Base-by-base conservation (phyloP, 2,797 vertebrate genomes). In the Scolopax rusticola region DNA sequence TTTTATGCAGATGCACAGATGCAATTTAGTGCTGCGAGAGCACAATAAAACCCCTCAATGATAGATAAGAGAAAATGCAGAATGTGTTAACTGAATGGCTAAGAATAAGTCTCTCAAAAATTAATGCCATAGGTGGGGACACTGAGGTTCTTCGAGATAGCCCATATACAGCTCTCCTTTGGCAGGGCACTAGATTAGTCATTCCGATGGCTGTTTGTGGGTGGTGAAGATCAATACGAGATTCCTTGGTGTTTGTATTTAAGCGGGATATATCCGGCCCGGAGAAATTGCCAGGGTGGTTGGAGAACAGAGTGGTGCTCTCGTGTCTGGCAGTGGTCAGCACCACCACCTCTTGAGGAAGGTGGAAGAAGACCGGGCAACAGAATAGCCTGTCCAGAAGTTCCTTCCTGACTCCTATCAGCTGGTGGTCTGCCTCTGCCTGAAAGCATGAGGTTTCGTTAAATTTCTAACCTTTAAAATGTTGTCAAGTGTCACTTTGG, bases 391-490 rank as follows among this genome's bases (percentile, higher is more conserved):
- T 87, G 75, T 77, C 88, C 41, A 4, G 13, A 14, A 53, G 67
- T 45, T 92, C 63, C 70, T 82, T 68, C 48, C 50, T 88, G 80
- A 33, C 21, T 43, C 25, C 32, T 11, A 2, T 41, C 38, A 36
- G 60, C 60, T 45, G 77, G 81, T 33, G 60, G 51, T 79, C 67
- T 54, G 47, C 56, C 50, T 75, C 51, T 30, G 51, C 59, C 56
- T 57, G 61, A 25, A 87, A 71, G 27, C 86, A 97, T 97, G 97
- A 97, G 97, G 97, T 97, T 90, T 57, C 24, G 41, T 76, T 93
- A 30, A 4, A 18, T 57, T 90, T 90, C 68, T 82, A 83, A 84
- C 71, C 45, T 95, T 94, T 68, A 25, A 11, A 53, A 20, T 56
- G 69, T 75, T 89, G 71, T 90, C 32, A 15, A 63, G 60, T 69